Base-by-base conservation (phyloP, 1,140 invertebrate genomes). In the Matsumurasca onukii region DNA sequence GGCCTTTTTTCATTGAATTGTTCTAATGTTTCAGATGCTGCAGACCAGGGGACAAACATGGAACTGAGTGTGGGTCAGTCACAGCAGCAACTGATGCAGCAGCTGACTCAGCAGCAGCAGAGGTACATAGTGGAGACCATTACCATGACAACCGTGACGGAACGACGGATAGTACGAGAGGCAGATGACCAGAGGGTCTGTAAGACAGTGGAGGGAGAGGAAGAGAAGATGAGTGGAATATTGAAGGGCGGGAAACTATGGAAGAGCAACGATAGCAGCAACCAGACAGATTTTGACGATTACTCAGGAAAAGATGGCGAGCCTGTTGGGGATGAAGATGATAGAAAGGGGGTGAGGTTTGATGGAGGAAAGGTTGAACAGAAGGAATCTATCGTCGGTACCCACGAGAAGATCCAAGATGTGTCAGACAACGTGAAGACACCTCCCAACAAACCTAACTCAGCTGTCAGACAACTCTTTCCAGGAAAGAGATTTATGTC, bases 401-500 rank as follows among this genome's bases (percentile, higher is more conserved):
- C 71, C 75, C 52, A 9, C 17, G 51, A 55, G 22, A 55, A 20
- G 51, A 17, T 27, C 17, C 76, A 77, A 1, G 81, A 82, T 57
- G 71, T 77, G 0, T 77, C 79, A 29, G 85, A 86, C 69, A n/a
- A n/a, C n/a, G n/a, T n/a, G n/a, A n/a, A n/a, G n/a, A n/a, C n/a
- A n/a, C n/a, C n/a, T n/a, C 77, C 85, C 72, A 83, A 82, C 20
- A 85, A 75, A 71, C 86, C 88, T 2, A 91, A 91, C 75, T 91
- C 88, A 12, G 89, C 89, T 9, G 88, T 91, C 13, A 81, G 89
- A 27, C 89, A 91, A 73, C 78, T 91, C 1, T 91, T 91, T 73
- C 87, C 87, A 1, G 82, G 84, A 39, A 84, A 82, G 0, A 77
- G 79, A 57, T 84, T 86, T 62, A 83, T 85, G 66, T 81, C 82